Evolutionary conservation across 2,113 vertebrate species (phyloP).

Genomic region (Puntigrus tetrazona): DNA sequence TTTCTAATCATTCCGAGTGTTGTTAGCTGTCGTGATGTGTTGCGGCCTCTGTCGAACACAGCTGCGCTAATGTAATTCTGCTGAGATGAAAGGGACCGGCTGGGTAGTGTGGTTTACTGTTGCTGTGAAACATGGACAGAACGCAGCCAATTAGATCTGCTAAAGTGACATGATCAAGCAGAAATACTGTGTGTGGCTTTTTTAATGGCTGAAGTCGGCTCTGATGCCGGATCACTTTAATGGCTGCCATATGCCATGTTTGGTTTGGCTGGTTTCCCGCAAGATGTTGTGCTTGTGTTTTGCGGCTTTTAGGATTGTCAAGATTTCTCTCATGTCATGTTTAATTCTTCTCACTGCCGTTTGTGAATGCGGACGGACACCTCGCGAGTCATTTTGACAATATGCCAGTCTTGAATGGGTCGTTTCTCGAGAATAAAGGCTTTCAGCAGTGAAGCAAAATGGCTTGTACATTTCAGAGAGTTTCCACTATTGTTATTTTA

Average conservation of each 20-base stretch:
- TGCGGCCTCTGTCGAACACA: slow-evolving; percentile 62
- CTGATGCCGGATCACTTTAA: slow-evolving; percentile 53
- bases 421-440: slow-evolving; percentile 4
- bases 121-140: slow-evolving; percentile 59
- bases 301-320: slow-evolving; percentile 48
- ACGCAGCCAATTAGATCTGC: slow-evolving; percentile 68
- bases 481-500: neutral
- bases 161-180: slow-evolving; percentile 64
- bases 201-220: slow-evolving; percentile 60
- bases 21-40: slow-evolving; percentile 56
- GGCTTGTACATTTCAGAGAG: neutral
- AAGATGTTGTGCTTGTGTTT: slow-evolving; percentile 53
- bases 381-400: slow-evolving; percentile 11
- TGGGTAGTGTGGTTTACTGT: slow-evolving; percentile 64
- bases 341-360: slow-evolving; percentile 35
- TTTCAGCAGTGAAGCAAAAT: neutral
- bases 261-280: slow-evolving; percentile 51
- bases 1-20: slow-evolving; percentile 57
- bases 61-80: slow-evolving; percentile 66
- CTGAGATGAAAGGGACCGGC: slow-evolving; percentile 68
- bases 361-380: slow-evolving; percentile 8
- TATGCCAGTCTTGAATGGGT: neutral
- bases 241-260: slow-evolving; percentile 54
- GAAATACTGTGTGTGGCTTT: slow-evolving; percentile 57
- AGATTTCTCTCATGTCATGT: slow-evolving; percentile 45